Conservation (phyloP, 2,113 vertebrate species). For the Mus pahari region DNA sequence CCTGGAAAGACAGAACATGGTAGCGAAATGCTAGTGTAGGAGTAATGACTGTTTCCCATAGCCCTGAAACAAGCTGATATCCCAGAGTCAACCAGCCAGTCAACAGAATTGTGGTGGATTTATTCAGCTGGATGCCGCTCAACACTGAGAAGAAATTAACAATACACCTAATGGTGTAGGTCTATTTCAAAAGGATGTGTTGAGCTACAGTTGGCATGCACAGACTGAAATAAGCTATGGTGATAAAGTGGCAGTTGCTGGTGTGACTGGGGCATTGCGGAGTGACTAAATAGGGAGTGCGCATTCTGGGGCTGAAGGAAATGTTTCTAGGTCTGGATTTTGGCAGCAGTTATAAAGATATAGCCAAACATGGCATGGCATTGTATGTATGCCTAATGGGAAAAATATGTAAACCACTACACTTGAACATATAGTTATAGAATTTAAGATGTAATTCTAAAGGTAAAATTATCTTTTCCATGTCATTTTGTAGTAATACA, state of each 20-base stretch:
- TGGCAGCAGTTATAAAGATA: not conserved
- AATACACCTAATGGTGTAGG: not conserved
- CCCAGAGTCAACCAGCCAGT: not conserved
- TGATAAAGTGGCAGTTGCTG: not conserved
- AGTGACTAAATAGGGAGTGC: not conserved
- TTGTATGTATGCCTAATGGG: not conserved
- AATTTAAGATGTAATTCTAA: slow-evolving; percentile 15
- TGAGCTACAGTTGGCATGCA: not conserved
- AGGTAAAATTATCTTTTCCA: not conserved
- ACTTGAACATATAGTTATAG: not conserved
- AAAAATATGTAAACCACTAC: not conserved
- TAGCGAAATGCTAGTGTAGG: not conserved
- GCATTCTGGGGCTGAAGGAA: not conserved
- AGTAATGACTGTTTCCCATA: not conserved
- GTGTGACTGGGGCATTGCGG: not conserved
- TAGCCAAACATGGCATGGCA: not conserved
- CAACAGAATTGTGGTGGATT: not conserved
- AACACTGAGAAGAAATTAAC: not conserved
- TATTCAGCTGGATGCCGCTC: not conserved
- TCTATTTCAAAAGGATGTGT: not conserved
- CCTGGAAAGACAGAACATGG: not conserved
- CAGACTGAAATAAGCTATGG: not conserved
- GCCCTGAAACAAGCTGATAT: not conserved
- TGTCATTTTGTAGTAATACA: not conserved
- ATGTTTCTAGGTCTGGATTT: not conserved